Conservation (phyloP, 2,113 vertebrate species). For the Corythornis vintsioides region DNA sequence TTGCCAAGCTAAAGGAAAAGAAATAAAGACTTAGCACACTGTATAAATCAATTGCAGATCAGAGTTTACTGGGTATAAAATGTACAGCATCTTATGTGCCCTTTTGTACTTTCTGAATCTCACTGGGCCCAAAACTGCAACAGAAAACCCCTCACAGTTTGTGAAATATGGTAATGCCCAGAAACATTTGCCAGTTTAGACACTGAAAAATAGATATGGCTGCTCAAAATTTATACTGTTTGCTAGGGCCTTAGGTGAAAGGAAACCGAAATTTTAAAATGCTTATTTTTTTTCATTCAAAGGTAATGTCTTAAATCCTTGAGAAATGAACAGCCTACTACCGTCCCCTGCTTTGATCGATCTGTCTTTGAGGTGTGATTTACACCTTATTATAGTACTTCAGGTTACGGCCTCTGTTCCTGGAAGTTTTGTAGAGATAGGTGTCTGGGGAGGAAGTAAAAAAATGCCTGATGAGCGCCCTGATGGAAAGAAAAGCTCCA, state of each 20-base stretch:
- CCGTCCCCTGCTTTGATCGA: slow-evolving; percentile 48
- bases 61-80: slow-evolving; percentile 67
- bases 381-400: slow-evolving; percentile 56
- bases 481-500: neutral
- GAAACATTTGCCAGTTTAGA: slow-evolving; percentile 63
- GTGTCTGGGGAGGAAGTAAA: neutral
- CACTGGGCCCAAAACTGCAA: slow-evolving; percentile 56
- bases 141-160: slow-evolving; percentile 23
- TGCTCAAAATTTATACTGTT: slow-evolving; percentile 61
- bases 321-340: slow-evolving; percentile 49
- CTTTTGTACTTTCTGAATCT: slow-evolving; percentile 69
- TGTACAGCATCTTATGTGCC: slow-evolving; percentile 64
- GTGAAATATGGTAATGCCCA: slow-evolving; percentile 63
- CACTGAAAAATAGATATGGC: slow-evolving; percentile 65
- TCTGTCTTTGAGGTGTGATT: slow-evolving; percentile 52
- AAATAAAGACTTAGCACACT: slow-evolving; percentile 70
- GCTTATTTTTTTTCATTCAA: slow-evolving; percentile 63
- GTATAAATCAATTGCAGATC: slow-evolving; percentile 68
- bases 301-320: slow-evolving; percentile 62
- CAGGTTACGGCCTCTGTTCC: slow-evolving; percentile 57
- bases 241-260: slow-evolving; percentile 57
- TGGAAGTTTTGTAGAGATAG: slow-evolving; percentile 57
- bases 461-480: neutral
- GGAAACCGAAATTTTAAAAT: slow-evolving; percentile 60
- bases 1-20: slow-evolving; percentile 70